Base-by-base conservation (phyloP, 1,140 invertebrate species). In the Drosophila malerkotliana region DNA sequence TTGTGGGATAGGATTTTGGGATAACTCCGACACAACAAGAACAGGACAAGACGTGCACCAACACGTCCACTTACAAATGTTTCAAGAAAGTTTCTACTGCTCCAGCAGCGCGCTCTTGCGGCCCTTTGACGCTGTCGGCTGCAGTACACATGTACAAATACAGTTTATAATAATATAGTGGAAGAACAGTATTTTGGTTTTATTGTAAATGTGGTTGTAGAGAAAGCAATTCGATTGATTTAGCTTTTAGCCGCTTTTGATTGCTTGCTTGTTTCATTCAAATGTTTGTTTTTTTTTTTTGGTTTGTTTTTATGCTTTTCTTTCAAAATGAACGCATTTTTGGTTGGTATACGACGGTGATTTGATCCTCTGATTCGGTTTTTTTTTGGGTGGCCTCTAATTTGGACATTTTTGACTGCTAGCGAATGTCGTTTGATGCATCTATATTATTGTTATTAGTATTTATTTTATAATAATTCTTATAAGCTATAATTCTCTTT, bases 401-500 rank as follows among this genome's bases (percentile, higher is more conserved):
- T 85, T 85, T 67, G 37, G 26, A 78, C 74, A 82, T 71, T 88
- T 82, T 73, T 87, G 66, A 71, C 63, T 87, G 77, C 77, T 85
- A 82, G 79, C 78, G 82, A 85, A 85, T 85, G 82, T 85, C 82
- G 78, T 82, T 76, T 87, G 82, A 87, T 87, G 83, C 83, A 88
- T 88, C 79, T 87, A 87, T 83, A 83, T 87, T 87, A 87, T 87
- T 87, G 81, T 83, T 79, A 67, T 71, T 81, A 77, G 51, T 82
- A 79, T 75, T 77, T 80, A 87, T 79, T 66, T 60, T 90, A 72
- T 87, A 73, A 89, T 88, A 88, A 91, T 90, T 90, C 90, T 91
- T 91, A 91, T 90, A 87, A 90, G 84, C 90, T 91, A 91, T 82
- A 91, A 91, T 91, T 91, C 89, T 91, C 89, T 91, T 91, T 91